Evolutionary conservation across 2,113 vertebrate species (phyloP), one percentile per base, ranked within the genome.

Genomic region (Ascaphus truei): DNA sequence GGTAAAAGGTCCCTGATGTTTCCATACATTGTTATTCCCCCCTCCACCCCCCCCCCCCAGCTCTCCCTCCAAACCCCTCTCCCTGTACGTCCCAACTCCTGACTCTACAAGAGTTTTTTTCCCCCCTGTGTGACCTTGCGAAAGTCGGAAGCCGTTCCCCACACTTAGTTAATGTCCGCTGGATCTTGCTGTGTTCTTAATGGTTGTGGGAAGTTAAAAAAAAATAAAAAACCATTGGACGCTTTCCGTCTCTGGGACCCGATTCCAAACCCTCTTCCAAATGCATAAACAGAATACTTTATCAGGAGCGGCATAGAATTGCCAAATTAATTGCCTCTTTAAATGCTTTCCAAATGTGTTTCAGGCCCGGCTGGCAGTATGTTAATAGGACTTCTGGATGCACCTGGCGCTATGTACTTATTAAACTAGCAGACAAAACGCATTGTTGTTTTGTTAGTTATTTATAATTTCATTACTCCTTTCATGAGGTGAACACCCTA

Each of bases 261-360:
- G 26, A 18, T 47, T 58, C 53, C 22, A 68, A 48, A 47, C 13
- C 25, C 16, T 67, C 11, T 47, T 67, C 37, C 52, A 43, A 31
- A 56, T 34, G 7, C 52, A 48, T 58, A 43, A 41, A 48, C 30
- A 68, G 29, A 68, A 58, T 34, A 68, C 47, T 68, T 20, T 33
- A 68, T 68, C 65, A 68, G 53, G 11, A 47, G 39, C 39, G 15
- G 22, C 31, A 36, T 68, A 68, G 58, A 58, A 68, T 68, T 58
- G 53, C 34, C 23, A 34, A 68, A 68, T 58, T 58, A 68, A 68
- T 68, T 58, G 39, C 41, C 64, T 58, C 18, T 48, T 68, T 68
- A 58, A 57, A 58, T 29, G 16, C 52, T 68, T 57, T 57, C 39
- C 53, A 68, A 33, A 33, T 68, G 57, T 58, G 20, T 48, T 48